Evolutionary conservation across 23 tunicate species (phyloP).

Genomic region (Styela clava): DNA sequence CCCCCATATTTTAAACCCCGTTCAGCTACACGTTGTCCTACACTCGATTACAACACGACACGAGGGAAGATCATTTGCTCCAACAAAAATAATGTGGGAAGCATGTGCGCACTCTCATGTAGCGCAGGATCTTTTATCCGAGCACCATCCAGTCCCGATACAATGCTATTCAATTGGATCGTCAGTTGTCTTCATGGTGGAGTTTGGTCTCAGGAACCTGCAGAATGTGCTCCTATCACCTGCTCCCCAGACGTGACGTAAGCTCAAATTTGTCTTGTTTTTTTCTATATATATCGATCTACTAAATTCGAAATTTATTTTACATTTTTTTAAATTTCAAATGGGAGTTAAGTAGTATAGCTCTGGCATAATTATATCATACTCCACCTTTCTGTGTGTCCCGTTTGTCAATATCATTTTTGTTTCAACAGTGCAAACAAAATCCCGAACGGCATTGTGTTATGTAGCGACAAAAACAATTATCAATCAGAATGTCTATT

Average conservation of each 20-base stretch:
- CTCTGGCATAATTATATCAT: no score
- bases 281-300: no score
- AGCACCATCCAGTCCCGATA: background rate
- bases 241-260: background rate
- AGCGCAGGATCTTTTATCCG: background rate
- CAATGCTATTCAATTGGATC: background rate
- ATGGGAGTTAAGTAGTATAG: no score
- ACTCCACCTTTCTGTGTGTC: no score
- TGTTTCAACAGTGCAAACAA: background rate
- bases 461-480: conserved; percentile 3
- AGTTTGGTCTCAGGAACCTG: conserved; percentile 3
- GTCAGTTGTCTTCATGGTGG: background rate
- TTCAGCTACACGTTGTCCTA: background rate
- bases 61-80: background rate
- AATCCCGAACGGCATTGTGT: background rate
- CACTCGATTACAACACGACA: background rate
- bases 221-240: background rate
- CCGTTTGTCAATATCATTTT: no score
- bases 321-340: no score
- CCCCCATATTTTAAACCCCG: no score
- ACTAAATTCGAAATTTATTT: no score
- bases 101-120: background rate
- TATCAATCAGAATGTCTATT: conserved; percentile 1
- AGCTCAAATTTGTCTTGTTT: no score
- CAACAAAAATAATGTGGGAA: background rate